Evolutionary conservation across 2,888 invertebrate genomes (phyloP).

Genomic region (Mythimna albipuncta): DNA sequence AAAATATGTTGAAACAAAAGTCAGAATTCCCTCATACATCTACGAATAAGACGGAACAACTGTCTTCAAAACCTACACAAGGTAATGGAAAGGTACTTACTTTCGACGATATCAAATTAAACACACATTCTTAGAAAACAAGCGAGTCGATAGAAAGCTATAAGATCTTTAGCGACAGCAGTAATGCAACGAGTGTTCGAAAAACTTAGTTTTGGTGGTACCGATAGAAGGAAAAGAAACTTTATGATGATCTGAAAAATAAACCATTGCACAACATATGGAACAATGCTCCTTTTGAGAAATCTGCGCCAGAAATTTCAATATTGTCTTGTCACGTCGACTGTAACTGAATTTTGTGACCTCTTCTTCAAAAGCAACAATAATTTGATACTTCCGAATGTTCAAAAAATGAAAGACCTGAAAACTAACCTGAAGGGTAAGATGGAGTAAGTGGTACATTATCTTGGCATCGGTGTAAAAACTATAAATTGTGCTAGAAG

Average conservation of each 20-base stretch:
- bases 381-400: background rate
- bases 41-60: conserved; percentile 5
- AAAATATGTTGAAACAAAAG: conserved; percentile 3
- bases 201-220: background rate
- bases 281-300: conserved; percentile 25
- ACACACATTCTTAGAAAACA: background rate
- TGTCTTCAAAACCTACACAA: background rate
- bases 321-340: background rate
- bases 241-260: conserved; percentile 13
- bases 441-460: background rate
- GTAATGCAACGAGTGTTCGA: too few species aligned
- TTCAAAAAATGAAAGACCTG: conserved; percentile 23
- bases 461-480: background rate
- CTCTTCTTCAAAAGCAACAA: background rate
- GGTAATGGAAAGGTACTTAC: background rate
- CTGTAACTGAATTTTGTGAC: background rate
- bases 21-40: conserved; percentile 6
- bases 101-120: background rate
- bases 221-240: conserved; percentile 5
- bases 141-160: background rate
- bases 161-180: too few species aligned
- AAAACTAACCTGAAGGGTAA: conserved; percentile 14
- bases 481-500: conserved; percentile 2
- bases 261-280: conserved; percentile 14
- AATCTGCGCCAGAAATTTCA: conserved; percentile 19